Conservation (phyloP, 2,113 vertebrate genomes). For the Uropsilus gracilis region DNA sequence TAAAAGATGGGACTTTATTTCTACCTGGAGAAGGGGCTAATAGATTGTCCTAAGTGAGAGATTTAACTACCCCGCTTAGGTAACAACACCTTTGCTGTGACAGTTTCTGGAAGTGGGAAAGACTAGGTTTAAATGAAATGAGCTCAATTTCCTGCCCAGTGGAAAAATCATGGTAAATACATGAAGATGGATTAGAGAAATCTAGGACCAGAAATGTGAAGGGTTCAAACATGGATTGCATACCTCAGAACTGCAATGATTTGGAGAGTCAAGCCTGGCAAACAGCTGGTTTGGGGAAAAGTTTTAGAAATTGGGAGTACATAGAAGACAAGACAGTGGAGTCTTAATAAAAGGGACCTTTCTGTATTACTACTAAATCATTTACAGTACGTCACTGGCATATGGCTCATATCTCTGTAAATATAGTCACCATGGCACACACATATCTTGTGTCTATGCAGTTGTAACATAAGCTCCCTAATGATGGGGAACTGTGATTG, state of each 20-base stretch:
- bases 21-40: background rate
- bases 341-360: background rate
- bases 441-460: background rate
- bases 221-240: background rate
- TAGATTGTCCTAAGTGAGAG: background rate
- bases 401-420: no score
- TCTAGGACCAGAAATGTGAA: background rate
- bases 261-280: background rate
- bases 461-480: background rate
- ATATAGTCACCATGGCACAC: fast-evolving
- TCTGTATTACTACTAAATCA: background rate
- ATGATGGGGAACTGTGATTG: background rate
- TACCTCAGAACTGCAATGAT: background rate
- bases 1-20: background rate
- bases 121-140: background rate
- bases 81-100: background rate
- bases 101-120: background rate
- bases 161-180: background rate
- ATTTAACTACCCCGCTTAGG: background rate
- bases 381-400: background rate
- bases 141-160: fast-evolving
- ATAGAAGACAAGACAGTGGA: background rate
- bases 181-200: background rate
- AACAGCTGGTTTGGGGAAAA: background rate
- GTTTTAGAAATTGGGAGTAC: background rate